Evolutionary conservation across 1,140 invertebrate genomes (phyloP).

Genomic region (Pachyrhynchus sulphureomaculatus): DNA sequence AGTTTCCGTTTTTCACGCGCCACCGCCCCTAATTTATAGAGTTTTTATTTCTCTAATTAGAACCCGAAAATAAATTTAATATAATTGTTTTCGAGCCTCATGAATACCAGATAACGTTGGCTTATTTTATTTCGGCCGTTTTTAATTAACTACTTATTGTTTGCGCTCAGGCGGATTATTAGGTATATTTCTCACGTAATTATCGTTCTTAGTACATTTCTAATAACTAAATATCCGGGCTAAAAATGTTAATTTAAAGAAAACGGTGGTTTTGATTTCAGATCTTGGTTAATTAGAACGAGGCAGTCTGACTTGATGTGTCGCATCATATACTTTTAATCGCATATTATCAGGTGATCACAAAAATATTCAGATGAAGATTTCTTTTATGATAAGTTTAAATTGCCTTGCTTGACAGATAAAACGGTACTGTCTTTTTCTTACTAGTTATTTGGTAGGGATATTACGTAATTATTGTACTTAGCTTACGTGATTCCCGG

Average conservation of each 20-base stretch:
- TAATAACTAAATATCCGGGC: conserved; percentile 10
- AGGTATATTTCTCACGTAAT: conserved; percentile 28
- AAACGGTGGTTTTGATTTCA: conserved; percentile 11
- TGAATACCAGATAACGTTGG: conserved; percentile 24
- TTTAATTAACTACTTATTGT: conserved; percentile 28
- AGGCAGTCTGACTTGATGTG: neutral
- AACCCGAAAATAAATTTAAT: conserved; percentile 28
- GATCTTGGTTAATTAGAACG: neutral
- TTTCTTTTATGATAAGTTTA: too few species aligned
- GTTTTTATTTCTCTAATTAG: conserved; percentile 31
- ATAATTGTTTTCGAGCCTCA: conserved; percentile 29
- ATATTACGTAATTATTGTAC: too few species aligned
- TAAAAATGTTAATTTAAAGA: conserved; percentile 7
- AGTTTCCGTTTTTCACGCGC: conserved; percentile 34
- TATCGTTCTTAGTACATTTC: conserved; percentile 16
- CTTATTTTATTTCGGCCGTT: conserved; percentile 16
- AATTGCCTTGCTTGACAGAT: too few species aligned
- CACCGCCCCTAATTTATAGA: conserved; percentile 26
- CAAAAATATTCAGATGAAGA: too few species aligned
- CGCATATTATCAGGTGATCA: too few species aligned
- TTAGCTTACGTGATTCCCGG: too few species aligned
- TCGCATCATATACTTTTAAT: neutral
- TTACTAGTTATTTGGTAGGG: too few species aligned
- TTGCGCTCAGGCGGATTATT: conserved; percentile 19
- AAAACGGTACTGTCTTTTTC: too few species aligned